These are phyloP conservation scores for Aviceda subcristata DNA, from an alignment of 2,113 vertebrate genomes.

Conservation along the genomic window DNA sequence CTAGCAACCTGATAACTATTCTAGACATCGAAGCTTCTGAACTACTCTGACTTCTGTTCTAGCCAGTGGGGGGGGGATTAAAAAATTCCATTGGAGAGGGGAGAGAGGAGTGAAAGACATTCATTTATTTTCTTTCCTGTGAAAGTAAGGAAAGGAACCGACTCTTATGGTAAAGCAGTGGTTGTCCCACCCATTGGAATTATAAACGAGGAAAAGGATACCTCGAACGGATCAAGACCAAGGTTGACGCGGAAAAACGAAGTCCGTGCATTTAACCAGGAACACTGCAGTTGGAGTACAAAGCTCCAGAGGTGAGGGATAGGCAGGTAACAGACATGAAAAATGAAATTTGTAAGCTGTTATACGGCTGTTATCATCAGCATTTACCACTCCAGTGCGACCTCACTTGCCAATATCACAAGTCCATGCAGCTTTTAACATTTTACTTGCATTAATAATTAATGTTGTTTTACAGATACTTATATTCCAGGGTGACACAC, in stretches of 20 bases:
- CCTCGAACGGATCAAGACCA: neutral
- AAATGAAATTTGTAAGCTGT: neutral
- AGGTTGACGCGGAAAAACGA: neutral
- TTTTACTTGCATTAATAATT: conserved; percentile 28
- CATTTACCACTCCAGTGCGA: neutral
- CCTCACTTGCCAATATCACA: neutral
- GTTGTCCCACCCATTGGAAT: neutral
- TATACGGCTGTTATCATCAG: neutral
- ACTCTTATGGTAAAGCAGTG: neutral
- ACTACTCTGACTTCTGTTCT: neutral
- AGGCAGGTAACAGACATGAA: neutral
- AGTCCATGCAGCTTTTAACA: neutral
- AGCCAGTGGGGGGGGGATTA: fast-evolving
- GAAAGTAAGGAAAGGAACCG: neutral
- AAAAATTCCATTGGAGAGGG: too few species aligned
- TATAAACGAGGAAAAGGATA: neutral
- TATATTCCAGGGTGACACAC: neutral
- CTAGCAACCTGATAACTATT: neutral
- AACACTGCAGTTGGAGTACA: neutral
- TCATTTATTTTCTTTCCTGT: neutral
- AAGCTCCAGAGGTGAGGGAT: neutral
- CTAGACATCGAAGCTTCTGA: neutral
- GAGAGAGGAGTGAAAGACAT: neutral
- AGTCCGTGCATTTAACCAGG: neutral
- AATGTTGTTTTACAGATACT: neutral